phyloP scores from a whole-genome alignment of 2,888 invertebrate genomes.

The Drosophila subquinaria region DNA sequence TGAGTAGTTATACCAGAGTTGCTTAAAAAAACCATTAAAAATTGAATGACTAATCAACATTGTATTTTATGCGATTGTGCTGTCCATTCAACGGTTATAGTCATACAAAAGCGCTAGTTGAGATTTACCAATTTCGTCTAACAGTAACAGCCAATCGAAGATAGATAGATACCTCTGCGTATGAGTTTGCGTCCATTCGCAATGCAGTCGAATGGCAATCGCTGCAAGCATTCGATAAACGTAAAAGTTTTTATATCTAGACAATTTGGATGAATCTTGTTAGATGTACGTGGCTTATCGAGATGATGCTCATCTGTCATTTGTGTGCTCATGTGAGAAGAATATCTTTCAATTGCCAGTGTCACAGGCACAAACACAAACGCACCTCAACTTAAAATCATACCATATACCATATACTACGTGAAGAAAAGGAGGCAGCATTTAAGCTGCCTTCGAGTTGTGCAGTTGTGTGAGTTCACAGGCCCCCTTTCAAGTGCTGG shows the following conservation, averaged over 20 bases:
- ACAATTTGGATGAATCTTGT: conserved; percentile 37
- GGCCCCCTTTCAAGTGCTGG: conserved; percentile 53
- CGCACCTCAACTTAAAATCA: conserved; percentile 63
- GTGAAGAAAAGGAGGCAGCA: conserved; percentile 23
- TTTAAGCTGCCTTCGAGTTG: conserved; percentile 51
- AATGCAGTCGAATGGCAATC: conserved; percentile 28
- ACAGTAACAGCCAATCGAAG: conserved; percentile 19
- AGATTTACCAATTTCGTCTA: conserved; percentile 5
- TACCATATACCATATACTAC: conserved; percentile 5
- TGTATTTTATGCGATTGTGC: not conserved
- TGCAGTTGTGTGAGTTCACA: conserved; percentile 56
- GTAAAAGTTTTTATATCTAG: conserved; percentile 28
- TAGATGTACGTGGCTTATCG: conserved; percentile 47
- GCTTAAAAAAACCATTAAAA: not conserved
- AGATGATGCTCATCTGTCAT: conserved; percentile 56
- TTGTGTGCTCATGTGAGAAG: conserved; percentile 58
- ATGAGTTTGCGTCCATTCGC: conserved; percentile 10
- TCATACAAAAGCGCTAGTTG: not conserved
- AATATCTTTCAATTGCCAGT: conserved; percentile 73
- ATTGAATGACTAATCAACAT: not conserved
- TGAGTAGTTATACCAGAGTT: not conserved
- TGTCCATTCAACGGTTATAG: conserved; percentile 3
- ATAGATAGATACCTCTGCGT: not conserved
- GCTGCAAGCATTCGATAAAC: conserved; percentile 22
- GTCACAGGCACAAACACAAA: conserved; percentile 21